phyloP scores from a whole-genome alignment of 2,888 invertebrate genomes.

The Clitarchus hookeri region DNA sequence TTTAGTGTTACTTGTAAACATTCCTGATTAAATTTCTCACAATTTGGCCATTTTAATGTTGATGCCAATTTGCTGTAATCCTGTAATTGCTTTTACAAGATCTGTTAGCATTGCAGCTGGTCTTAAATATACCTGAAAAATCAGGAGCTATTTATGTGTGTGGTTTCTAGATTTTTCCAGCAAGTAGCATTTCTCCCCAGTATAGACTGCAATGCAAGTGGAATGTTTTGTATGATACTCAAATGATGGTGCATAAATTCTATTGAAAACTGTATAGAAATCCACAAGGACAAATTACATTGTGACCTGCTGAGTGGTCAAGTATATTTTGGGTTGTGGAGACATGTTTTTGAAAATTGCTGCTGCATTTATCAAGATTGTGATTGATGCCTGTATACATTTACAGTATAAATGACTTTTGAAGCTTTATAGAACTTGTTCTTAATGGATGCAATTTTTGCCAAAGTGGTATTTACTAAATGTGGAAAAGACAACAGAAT shows the following conservation, averaged over 20 bases:
- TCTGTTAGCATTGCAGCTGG: conserved; percentile 44
- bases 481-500: conserved; percentile 40
- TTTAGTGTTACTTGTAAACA: conserved; percentile 46
- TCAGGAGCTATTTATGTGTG: conserved; percentile 34
- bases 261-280: conserved; percentile 43
- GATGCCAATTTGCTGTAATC: conserved; percentile 38
- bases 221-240: conserved; percentile 46
- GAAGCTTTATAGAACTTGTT: conserved; percentile 45
- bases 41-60: conserved; percentile 44
- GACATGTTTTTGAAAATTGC: conserved; percentile 45
- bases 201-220: conserved; percentile 42
- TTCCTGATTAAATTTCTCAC: conserved; percentile 44
- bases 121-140: conserved; percentile 42
- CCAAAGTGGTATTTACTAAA: conserved; percentile 44
- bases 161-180: conserved; percentile 42
- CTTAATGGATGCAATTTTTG: conserved; percentile 44
- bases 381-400: conserved; percentile 45
- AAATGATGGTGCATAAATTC: conserved; percentile 46
- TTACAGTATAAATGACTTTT: conserved; percentile 44
- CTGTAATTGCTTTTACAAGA: conserved; percentile 44
- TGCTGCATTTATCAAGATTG: conserved; percentile 46
- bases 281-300: conserved; percentile 42
- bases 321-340: conserved; percentile 46
- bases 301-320: conserved; percentile 42
- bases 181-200: conserved; percentile 42